These are phyloP conservation scores for Melanotaenia trifasciata DNA, from an alignment of 2,797 vertebrate genomes.

Conservation along the genomic window DNA sequence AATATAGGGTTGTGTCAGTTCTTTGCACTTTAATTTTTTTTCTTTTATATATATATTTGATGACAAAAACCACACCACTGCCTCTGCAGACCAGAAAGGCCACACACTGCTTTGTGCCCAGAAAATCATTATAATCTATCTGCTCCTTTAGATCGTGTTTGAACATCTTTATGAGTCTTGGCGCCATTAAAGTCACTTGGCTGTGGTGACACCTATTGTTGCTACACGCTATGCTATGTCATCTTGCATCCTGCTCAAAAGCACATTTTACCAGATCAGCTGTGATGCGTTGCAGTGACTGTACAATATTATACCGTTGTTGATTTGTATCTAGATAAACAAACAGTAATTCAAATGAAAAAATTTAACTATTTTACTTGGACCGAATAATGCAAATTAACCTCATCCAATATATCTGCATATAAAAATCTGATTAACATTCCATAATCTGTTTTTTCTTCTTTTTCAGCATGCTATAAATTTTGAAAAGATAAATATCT, in stretches of 20 bases:
- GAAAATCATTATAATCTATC: constrained; percentile 33
- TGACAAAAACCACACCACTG: constrained; percentile 36
- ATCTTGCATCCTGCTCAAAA: neutral
- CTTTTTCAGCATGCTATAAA: neutral
- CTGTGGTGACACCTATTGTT: neutral
- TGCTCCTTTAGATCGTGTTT: constrained; percentile 17
- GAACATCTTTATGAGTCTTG: constrained; percentile 16
- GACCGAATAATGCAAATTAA: neutral
- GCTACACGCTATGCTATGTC: neutral
- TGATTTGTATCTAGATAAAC: too few species aligned
- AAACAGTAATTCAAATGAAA: too few species aligned
- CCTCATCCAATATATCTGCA: neutral
- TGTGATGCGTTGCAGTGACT: too few species aligned
- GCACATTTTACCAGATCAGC: neutral
- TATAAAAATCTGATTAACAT: neutral
- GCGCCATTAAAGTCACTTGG: constrained; percentile 3
- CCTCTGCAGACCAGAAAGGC: constrained; percentile 38
- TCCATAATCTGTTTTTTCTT: neutral
- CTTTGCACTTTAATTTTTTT: constrained; percentile 46
- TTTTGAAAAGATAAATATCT: neutral
- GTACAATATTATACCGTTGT: neutral
- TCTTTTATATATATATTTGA: constrained; percentile 12
- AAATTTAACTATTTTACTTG: neutral
- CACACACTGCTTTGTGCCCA: constrained; percentile 39
- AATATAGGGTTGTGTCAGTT: constrained; percentile 38